Conservation (phyloP, 2,113 vertebrate genomes). For the Periophthalmodon schlosseri region DNA sequence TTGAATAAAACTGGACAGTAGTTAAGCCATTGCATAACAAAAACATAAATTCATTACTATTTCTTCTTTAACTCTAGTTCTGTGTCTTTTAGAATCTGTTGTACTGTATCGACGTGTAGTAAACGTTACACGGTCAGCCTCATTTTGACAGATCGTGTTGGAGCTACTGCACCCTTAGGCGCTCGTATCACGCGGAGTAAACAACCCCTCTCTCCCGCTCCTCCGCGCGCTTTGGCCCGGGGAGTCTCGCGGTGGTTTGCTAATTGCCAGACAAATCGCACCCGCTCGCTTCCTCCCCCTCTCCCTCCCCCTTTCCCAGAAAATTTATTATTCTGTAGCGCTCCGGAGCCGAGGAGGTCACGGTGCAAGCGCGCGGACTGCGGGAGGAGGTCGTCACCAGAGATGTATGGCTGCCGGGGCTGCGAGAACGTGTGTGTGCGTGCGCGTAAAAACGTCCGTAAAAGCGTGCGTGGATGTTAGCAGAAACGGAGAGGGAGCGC, state of each 20-base stretch:
- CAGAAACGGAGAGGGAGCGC: background rate
- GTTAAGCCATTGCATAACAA: background rate
- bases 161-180: background rate
- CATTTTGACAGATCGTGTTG: background rate
- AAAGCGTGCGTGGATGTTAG: background rate
- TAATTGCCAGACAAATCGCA: conserved; percentile 79
- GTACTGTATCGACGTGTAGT: background rate
- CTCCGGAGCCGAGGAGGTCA: conserved; percentile 71
- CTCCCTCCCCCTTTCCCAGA: conserved; percentile 12
- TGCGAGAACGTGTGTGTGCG: conserved; percentile 36
- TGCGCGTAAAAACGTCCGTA: background rate
- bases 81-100: background rate
- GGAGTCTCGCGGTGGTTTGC: conserved; percentile 64
- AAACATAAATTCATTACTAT: background rate
- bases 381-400: conserved; percentile 68
- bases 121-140: background rate
- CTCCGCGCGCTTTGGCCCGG: conserved; percentile 34
- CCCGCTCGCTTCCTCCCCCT: conserved; percentile 25
- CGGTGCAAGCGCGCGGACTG: conserved; percentile 57
- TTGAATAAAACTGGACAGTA: background rate
- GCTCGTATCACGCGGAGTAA: background rate
- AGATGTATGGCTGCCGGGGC: conserved; percentile 72
- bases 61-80: background rate
- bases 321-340: conserved; percentile 75
- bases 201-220: background rate